Conservation (phyloP, 1,140 invertebrate genomes). For the Drosophila sp. region DNA sequence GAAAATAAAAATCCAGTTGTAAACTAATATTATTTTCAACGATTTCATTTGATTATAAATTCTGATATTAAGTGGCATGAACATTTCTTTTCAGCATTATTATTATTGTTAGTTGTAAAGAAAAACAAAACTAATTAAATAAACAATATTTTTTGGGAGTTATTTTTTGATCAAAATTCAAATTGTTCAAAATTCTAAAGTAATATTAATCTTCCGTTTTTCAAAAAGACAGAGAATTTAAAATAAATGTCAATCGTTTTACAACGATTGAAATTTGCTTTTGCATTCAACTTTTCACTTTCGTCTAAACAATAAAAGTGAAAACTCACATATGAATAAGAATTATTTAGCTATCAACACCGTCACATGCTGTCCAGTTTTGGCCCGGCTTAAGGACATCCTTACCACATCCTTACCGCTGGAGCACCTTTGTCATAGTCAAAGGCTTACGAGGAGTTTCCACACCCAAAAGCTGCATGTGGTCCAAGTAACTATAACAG, state of each 20-base stretch:
- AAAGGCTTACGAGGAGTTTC: constrained; percentile 7
- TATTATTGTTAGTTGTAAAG: too few species aligned
- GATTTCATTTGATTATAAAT: too few species aligned
- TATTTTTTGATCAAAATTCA: too few species aligned
- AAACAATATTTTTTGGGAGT: too few species aligned
- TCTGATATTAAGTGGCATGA: too few species aligned
- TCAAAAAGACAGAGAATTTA: neutral
- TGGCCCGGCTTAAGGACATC: constrained; percentile 36
- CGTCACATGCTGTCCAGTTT: constrained; percentile 49
- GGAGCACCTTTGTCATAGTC: constrained; percentile 55
- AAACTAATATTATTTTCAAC: too few species aligned
- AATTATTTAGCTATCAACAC: constrained; percentile 71
- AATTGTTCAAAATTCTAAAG: too few species aligned
- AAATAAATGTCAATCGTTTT: neutral
- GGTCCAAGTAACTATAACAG: constrained; percentile 76
- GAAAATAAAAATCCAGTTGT: too few species aligned
- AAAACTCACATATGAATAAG: constrained; percentile 48
- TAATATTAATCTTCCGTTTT: too few species aligned
- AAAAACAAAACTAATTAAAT: too few species aligned
- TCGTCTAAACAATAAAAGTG: constrained; percentile 63
- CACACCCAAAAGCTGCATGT: constrained; percentile 15
- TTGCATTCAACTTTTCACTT: constrained; percentile 12
- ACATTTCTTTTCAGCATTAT: too few species aligned
- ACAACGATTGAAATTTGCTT: neutral
- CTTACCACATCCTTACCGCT: neutral